These are phyloP conservation scores for Thunnus albacares DNA, from an alignment of 2,797 vertebrate genomes.

Conservation along the genomic window DNA sequence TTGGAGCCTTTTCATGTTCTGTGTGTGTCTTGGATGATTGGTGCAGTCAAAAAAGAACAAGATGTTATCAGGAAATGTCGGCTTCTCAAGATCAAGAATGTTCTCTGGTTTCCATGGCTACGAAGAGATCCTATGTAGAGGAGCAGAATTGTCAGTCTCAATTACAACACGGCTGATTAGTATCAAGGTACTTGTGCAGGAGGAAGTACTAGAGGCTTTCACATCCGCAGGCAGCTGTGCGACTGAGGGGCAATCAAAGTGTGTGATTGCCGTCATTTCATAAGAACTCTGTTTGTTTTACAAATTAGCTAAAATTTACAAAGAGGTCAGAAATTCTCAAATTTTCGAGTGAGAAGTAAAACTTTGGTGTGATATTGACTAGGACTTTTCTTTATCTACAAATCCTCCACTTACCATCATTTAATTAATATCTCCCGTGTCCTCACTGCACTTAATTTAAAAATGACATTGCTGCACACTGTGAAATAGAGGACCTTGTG, in stretches of 20 bases:
- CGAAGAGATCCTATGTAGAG: constrained; percentile 59
- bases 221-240: constrained; percentile 83
- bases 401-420: not conserved
- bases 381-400: not conserved
- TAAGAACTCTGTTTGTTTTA: constrained; percentile 78
- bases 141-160: constrained; percentile 75
- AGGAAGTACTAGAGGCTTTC: constrained; percentile 81
- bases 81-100: constrained; percentile 63
- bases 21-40: constrained; percentile 42
- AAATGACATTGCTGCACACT: constrained; percentile 9
- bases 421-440: not conserved
- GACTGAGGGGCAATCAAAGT: constrained; percentile 81
- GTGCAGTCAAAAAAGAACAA: constrained; percentile 56
- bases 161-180: constrained; percentile 86
- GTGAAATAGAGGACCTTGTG: constrained; percentile 15
- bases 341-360: constrained; percentile 57
- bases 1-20: constrained; percentile 22
- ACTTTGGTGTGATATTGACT: constrained; percentile 29
- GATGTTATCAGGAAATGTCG: constrained; percentile 57
- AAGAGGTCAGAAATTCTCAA: constrained; percentile 56
- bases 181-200: constrained; percentile 84
- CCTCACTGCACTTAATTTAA: constrained; percentile 8
- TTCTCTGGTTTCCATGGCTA: constrained; percentile 81
- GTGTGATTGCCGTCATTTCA: constrained; percentile 81
- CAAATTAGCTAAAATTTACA: constrained; percentile 62